Evolutionary conservation across 2,113 vertebrate species (phyloP).

Genomic region (Thalassoma bifasciatum): DNA sequence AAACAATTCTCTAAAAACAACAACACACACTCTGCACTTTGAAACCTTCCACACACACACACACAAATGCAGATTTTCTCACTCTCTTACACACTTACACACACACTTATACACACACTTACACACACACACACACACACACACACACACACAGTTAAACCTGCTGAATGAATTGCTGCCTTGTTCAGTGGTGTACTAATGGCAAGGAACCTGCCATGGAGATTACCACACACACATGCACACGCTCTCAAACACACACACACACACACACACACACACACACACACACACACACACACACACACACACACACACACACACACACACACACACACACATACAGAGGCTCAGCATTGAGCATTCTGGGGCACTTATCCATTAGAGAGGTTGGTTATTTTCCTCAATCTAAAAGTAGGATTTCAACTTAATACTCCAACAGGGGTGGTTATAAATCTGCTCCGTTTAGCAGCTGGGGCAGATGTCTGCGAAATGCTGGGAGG

Average conservation of each 20-base stretch:
- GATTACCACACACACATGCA: constrained; percentile 58
- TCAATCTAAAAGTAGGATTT: constrained; percentile 63
- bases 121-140: constrained; percentile 22
- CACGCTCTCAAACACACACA: constrained; percentile 10
- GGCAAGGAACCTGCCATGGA: constrained; percentile 75
- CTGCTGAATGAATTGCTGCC: constrained; percentile 81
- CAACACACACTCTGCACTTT: constrained; percentile 74
- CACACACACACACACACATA: constrained; percentile 25
- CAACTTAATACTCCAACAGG: constrained; percentile 62
- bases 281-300: constrained; percentile 8
- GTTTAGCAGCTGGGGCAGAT: constrained; percentile 42
- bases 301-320: constrained; percentile 23
- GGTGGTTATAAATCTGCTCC: constrained; percentile 48
- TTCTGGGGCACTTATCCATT: constrained; percentile 71
- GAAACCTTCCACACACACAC: constrained; percentile 56
- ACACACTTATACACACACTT: constrained; percentile 28
- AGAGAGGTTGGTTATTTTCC: constrained; percentile 68
- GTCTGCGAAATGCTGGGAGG: constrained; percentile 34
- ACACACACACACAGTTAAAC: constrained; percentile 71
- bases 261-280: constrained; percentile 28
- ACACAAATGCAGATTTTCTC: too few relatives aligned
- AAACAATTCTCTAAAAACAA: constrained; percentile 82
- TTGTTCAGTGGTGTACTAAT: constrained; percentile 77
- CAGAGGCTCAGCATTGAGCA: constrained; percentile 60
- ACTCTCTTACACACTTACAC: constrained; percentile 22